These are phyloP conservation scores for Butorides virescens DNA, from an alignment of 2,113 vertebrate species.

Conservation along the genomic window DNA sequence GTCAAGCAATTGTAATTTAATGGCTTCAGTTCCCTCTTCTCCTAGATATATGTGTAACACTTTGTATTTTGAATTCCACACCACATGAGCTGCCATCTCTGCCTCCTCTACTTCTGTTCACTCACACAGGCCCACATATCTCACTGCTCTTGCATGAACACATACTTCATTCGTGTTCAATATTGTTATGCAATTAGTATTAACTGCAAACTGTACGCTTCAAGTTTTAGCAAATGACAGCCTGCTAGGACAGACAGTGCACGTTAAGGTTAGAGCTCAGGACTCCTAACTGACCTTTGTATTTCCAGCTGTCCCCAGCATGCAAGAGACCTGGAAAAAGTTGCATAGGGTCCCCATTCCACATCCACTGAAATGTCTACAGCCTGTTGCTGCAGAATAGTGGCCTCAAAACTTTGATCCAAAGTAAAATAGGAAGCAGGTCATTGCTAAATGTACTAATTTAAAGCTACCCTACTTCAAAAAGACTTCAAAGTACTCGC, in stretches of 20 bases:
- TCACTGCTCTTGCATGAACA: neutral
- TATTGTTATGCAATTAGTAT: neutral
- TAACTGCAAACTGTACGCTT: neutral
- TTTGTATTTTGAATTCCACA: neutral
- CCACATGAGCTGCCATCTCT: neutral
- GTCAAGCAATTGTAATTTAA: neutral
- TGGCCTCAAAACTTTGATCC: neutral
- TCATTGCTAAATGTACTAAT: neutral
- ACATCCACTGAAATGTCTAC: neutral
- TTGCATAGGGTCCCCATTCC: neutral
- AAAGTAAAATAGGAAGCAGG: neutral
- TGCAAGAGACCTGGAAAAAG: neutral
- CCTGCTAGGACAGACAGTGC: neutral
- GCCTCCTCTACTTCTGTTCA: neutral
- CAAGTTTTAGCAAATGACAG: neutral
- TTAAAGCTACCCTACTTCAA: neutral
- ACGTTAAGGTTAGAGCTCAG: neutral
- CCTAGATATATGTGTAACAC: neutral
- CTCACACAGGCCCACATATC: neutral
- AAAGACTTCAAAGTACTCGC: neutral
- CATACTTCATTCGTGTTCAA: neutral
- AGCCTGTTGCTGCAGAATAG: neutral
- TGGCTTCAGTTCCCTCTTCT: neutral
- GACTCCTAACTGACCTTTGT: accelerated
- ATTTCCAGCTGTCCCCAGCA: neutral